Conservation (phyloP, 1,140 invertebrate genomes). For the Portunus trituberculatus region DNA sequence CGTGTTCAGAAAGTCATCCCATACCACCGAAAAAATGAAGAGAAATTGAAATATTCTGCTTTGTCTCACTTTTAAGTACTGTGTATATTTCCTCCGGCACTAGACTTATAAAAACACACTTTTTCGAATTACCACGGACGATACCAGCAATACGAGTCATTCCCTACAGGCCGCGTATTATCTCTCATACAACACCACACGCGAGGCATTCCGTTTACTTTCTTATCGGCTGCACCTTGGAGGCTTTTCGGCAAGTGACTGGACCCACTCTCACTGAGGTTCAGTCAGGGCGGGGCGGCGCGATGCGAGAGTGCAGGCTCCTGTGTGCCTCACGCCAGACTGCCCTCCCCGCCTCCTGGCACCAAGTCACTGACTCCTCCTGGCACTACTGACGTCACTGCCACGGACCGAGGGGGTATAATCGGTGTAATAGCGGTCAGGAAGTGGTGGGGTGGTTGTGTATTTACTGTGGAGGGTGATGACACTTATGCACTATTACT, state of each 20-base stretch:
- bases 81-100: too few relatives aligned
- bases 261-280: not conserved
- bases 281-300: not conserved
- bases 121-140: too few relatives aligned
- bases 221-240: not conserved
- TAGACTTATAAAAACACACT: too few relatives aligned
- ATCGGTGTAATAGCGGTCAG: not conserved
- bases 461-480: too few relatives aligned
- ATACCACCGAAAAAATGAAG: too few relatives aligned
- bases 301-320: not conserved
- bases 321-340: not conserved
- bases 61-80: too few relatives aligned
- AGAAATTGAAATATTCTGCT: too few relatives aligned
- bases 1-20: too few relatives aligned
- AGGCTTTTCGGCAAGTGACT: not conserved
- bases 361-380: conserved; percentile 16
- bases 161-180: not conserved
- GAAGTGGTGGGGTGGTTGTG: not conserved
- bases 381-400: not conserved
- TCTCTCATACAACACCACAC: not conserved
- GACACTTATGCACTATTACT: too few relatives aligned
- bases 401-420: not conserved
- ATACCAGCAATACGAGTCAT: too few relatives aligned
- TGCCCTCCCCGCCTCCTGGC: not conserved
- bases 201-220: not conserved